Percentiles rank a stretch among this genome's conserved stretches.
phyloP scores from a whole-genome alignment of 2,888 invertebrate species.

The Endotricha flammealis region DNA sequence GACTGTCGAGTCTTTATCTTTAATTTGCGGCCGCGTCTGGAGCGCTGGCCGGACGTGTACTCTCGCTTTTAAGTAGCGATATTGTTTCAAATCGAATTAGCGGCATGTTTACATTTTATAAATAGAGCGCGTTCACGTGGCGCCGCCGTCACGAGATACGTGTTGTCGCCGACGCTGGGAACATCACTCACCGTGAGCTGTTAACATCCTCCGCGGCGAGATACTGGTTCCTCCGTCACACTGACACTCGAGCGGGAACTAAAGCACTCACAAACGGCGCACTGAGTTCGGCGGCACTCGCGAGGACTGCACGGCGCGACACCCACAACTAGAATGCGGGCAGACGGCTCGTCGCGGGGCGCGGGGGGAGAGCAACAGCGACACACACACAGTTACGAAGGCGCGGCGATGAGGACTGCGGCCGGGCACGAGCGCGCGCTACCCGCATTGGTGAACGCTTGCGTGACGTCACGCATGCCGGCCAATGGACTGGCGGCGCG shows the following conservation, averaged over 20 bases:
- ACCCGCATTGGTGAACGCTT: constrained; percentile 59
- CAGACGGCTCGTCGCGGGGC: constrained; percentile 59
- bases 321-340: constrained; percentile 77
- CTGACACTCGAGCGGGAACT: constrained; percentile 72
- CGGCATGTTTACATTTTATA: constrained; percentile 74
- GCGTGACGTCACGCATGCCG: constrained; percentile 59
- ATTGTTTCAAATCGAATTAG: constrained; percentile 65
- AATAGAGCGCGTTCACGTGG: constrained; percentile 75
- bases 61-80: constrained; percentile 56
- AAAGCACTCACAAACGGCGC: constrained; percentile 76
- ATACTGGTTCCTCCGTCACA: constrained; percentile 66
- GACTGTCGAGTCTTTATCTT: constrained; percentile 50
- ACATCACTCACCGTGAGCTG: constrained; percentile 74
- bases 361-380: constrained; percentile 59
- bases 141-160: constrained; percentile 57
- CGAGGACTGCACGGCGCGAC: constrained; percentile 76
- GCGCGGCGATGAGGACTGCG: constrained; percentile 74
- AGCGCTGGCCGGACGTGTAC: constrained; percentile 48
- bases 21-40: constrained; percentile 55
- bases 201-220: constrained; percentile 74
- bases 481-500: constrained; percentile 47
- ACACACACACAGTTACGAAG: constrained; percentile 72
- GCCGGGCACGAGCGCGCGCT: constrained; percentile 58
- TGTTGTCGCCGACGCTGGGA: constrained; percentile 43
- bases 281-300: constrained; percentile 73